phyloP scores from a whole-genome alignment of 2,797 vertebrate species.

The Neosilurus mollespiculum region DNA sequence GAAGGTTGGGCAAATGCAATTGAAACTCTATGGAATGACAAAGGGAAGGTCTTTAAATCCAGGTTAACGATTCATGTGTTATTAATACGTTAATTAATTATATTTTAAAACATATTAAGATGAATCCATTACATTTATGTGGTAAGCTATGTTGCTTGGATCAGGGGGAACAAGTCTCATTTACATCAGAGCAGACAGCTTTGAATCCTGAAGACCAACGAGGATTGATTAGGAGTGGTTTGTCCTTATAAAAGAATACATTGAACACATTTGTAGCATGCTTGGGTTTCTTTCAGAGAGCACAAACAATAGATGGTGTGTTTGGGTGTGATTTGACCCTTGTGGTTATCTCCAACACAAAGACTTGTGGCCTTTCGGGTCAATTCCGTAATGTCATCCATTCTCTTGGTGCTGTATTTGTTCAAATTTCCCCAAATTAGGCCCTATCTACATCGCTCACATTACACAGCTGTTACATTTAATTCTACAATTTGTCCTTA shows the following conservation, averaged over 20 bases:
- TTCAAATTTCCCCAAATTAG: neutral
- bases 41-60: no score
- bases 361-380: slow-evolving; percentile 22
- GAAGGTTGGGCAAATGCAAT: no score
- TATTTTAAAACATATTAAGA: neutral
- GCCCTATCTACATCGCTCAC: neutral
- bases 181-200: neutral
- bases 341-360: slow-evolving; percentile 15
- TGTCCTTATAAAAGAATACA: neutral
- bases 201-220: neutral
- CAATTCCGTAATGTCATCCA: slow-evolving; percentile 15
- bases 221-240: neutral
- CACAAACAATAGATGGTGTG: slow-evolving; percentile 27
- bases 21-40: no score
- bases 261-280: slow-evolving; percentile 5
- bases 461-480: slow-evolving; percentile 4
- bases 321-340: slow-evolving; percentile 30
- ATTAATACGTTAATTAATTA: no score
- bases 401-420: neutral
- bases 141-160: neutral
- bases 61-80: no score
- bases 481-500: neutral
- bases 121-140: neutral
- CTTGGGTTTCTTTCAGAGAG: neutral
- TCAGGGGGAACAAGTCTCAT: neutral